Evolutionary conservation across 1,140 invertebrate genomes (phyloP), one percentile per base, ranked within the genome.

Genomic region (Drosophila elegans): DNA sequence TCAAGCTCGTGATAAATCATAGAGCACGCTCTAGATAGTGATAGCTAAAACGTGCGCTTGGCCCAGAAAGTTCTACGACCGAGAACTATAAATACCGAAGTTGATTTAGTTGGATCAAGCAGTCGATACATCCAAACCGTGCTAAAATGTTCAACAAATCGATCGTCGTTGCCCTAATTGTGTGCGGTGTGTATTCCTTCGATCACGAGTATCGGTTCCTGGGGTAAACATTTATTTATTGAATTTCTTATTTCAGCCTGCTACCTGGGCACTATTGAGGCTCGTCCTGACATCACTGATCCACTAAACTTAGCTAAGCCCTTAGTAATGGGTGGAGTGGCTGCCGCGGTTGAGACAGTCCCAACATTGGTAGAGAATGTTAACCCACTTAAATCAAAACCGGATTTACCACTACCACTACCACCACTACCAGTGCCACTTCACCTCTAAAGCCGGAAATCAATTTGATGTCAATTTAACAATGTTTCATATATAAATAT

Each of bases 141-240:
- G 2, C 34, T 38, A 81, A 72, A 57, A 85, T 85, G 82, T 85
- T 86, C 51, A 78, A 78, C 68, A 86, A 86, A 46, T 61, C 53
- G 6, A 67, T 78, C 39, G 6, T 81, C 12, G 32, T 75, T 0
- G 82, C 82, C 21, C 49, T 86, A 34, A 27, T 85, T 16, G 46
- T 85, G 53, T 85, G 78, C 56, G 83, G 82, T 85, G 45, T 21
- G 81, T 80, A 62, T 16, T 53, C 6, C 34, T 45, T n/a, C 9
- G n/a, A 9, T 11, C 32, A 11, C 9, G 2, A 49, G 16, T n/a
- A 21, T 39, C 0, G 12, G 1, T 27, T n/a, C 2, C 16, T 0
- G 12, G 3, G 16, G 13, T 34, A 56, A 32, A n/a, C 3, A 21
- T 16, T 45, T 27, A 21, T 21, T 21, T 21, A 21, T 13, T 6